A percentile compares a stretch with the other conserved stretches of the same genome.
These are phyloP conservation scores for Potorous gilbertii DNA, from an alignment of 2,797 vertebrate genomes.

Conservation along the genomic window DNA sequence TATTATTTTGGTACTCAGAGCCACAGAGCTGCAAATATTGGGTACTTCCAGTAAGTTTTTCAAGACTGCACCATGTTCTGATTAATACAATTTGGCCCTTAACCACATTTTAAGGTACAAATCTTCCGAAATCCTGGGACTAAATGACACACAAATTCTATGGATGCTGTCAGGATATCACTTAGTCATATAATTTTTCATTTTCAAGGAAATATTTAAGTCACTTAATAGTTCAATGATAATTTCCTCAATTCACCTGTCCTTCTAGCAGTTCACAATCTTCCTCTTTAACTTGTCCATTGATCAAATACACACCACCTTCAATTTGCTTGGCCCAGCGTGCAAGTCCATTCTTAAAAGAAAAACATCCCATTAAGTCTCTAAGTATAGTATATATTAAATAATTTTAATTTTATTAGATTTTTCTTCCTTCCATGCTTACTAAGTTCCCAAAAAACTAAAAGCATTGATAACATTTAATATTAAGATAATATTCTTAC, in stretches of 20 bases:
- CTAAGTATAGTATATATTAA: background rate
- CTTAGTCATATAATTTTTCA: background rate
- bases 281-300: conserved; percentile 88
- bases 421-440: background rate
- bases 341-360: conserved; percentile 90
- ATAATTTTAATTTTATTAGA: background rate
- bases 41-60: background rate
- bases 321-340: conserved; percentile 92
- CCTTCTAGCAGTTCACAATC: conserved; percentile 89
- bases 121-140: conserved; percentile 52
- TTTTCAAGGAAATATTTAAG: background rate
- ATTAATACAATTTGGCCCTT: conserved; percentile 35
- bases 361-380: conserved; percentile 42
- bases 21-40: background rate
- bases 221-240: conserved; percentile 27
- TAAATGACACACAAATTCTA: background rate
- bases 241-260: conserved; percentile 81
- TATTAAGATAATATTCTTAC: background rate
- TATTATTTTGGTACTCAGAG: background rate
- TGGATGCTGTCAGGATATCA: background rate
- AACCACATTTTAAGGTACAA: conserved; percentile 29
- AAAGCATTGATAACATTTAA: background rate
- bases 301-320: conserved; percentile 90
- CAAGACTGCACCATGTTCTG: conserved; percentile 3
- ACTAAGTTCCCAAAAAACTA: background rate